phyloP scores from a whole-genome alignment of 2,888 invertebrate genomes.

The Pyrgus malvae region DNA sequence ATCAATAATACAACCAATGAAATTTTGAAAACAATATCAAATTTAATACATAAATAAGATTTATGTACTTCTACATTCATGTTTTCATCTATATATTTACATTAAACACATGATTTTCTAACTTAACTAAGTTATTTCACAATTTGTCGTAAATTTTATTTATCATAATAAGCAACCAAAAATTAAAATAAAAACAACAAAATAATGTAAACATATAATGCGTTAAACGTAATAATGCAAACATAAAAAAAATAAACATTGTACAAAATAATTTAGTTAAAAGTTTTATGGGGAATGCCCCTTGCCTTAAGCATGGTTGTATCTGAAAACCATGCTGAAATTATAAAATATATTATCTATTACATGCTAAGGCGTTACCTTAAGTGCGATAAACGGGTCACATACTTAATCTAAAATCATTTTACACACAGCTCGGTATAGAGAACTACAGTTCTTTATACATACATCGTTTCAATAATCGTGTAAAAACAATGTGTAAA shows the following conservation, averaged over 20 bases:
- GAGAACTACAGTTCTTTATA: slow-evolving; percentile 21
- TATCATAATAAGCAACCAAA: slow-evolving; percentile 70
- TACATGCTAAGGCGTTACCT: slow-evolving; percentile 43
- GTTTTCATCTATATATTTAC: slow-evolving; percentile 79
- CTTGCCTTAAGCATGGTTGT: slow-evolving; percentile 9
- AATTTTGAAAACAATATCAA: slow-evolving; percentile 82
- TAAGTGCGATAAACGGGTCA: slow-evolving; percentile 13
- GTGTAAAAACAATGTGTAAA: slow-evolving; percentile 1
- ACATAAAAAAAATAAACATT: slow-evolving; percentile 57
- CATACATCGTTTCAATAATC: slow-evolving; percentile 6
- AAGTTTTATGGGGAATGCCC: slow-evolving; percentile 20
- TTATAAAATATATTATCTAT: slow-evolving; percentile 64
- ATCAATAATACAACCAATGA: slow-evolving; percentile 62
- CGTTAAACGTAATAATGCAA: slow-evolving; percentile 51
- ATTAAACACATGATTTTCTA: slow-evolving; percentile 78
- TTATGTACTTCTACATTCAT: slow-evolving; percentile 80
- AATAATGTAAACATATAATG: slow-evolving; percentile 53
- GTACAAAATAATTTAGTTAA: slow-evolving; percentile 71
- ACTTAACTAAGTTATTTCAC: slow-evolving; percentile 60
- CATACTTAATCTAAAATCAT: slow-evolving; percentile 6
- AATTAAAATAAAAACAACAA: slow-evolving; percentile 57
- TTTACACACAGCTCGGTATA: slow-evolving; percentile 23
- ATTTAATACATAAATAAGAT: slow-evolving; percentile 82
- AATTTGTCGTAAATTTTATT: slow-evolving; percentile 56
- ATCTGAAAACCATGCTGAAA: slow-evolving; percentile 49